phyloP scores from a whole-genome alignment of 2,113 vertebrate genomes.

The Seriola dumerili region DNA sequence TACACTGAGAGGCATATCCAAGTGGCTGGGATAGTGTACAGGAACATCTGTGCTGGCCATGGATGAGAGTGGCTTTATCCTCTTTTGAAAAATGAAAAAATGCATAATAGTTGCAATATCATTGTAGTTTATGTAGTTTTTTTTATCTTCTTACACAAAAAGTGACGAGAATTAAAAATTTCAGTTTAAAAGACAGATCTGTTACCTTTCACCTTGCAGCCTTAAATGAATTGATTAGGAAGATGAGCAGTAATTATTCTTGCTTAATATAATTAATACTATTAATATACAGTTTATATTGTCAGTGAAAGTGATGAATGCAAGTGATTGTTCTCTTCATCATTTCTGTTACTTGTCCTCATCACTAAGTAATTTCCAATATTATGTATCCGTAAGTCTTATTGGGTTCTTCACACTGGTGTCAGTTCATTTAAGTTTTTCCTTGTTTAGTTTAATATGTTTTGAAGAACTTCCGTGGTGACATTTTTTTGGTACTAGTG shows the following conservation, averaged over 20 bases:
- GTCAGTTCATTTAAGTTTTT: neutral
- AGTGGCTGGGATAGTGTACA: no score
- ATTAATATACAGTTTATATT: neutral
- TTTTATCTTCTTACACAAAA: no score
- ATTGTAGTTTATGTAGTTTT: no score
- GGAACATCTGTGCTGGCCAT: no score
- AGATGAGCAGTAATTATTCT: neutral
- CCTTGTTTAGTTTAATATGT: neutral
- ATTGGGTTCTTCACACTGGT: neutral
- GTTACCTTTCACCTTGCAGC: neutral
- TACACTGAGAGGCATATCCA: no score
- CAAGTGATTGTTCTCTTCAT: neutral
- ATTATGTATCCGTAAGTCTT: neutral
- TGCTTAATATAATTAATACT: neutral
- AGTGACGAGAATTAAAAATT: no score
- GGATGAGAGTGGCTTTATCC: no score
- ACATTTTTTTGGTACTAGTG: conserved; percentile 17
- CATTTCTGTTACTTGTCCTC: neutral
- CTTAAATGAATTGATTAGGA: neutral
- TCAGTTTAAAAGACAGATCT: neutral
- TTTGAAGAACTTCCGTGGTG: neutral
- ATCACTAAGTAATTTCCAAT: neutral
- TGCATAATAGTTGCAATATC: no score
- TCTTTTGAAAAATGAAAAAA: no score
- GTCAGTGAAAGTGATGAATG: neutral